These are phyloP conservation scores for Gopherus flavomarginatus DNA, from an alignment of 2,113 vertebrate species.

Conservation along the genomic window DNA sequence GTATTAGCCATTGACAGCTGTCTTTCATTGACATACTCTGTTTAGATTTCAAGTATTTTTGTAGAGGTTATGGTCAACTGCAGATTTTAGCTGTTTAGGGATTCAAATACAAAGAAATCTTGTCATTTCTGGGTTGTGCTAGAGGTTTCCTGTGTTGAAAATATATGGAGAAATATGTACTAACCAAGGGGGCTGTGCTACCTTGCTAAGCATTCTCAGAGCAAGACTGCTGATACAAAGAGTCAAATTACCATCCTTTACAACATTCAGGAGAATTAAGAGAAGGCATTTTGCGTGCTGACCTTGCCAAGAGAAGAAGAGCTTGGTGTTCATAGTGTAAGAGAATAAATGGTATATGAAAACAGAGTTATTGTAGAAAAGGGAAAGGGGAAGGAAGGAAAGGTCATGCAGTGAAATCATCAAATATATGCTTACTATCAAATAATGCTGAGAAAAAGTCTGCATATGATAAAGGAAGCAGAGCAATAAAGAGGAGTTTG, in stretches of 20 bases:
- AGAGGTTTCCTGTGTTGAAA: slow-evolving; percentile 50
- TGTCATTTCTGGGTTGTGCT: slow-evolving; percentile 21
- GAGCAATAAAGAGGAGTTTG: slow-evolving; percentile 5
- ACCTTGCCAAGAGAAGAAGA: slow-evolving; percentile 52
- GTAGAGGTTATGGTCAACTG: slow-evolving; percentile 39
- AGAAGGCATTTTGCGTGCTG: slow-evolving; percentile 23
- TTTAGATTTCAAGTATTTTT: slow-evolving; percentile 33
- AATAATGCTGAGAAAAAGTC: slow-evolving; percentile 36
- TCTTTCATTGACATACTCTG: slow-evolving; percentile 4
- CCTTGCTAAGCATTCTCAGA: slow-evolving; percentile 38
- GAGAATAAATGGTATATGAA: slow-evolving; percentile 33
- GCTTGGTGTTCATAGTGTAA: not conserved
- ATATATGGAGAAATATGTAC: slow-evolving; percentile 24
- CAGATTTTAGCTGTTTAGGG: slow-evolving; percentile 49
- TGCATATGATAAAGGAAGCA: not conserved
- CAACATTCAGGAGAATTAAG: slow-evolving; percentile 41
- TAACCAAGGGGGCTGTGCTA: not conserved
- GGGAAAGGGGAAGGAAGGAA: not conserved
- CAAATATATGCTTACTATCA: slow-evolving; percentile 1
- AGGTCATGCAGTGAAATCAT: slow-evolving; percentile 4
- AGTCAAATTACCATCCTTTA: slow-evolving; percentile 31
- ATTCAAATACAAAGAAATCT: slow-evolving; percentile 23
- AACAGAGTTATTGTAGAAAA: slow-evolving; percentile 12
- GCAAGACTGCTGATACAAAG: slow-evolving; percentile 34
- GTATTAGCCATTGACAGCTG: not conserved